phyloP scores from a whole-genome alignment of 2,797 vertebrate species.

The Acanthurus tractus region DNA sequence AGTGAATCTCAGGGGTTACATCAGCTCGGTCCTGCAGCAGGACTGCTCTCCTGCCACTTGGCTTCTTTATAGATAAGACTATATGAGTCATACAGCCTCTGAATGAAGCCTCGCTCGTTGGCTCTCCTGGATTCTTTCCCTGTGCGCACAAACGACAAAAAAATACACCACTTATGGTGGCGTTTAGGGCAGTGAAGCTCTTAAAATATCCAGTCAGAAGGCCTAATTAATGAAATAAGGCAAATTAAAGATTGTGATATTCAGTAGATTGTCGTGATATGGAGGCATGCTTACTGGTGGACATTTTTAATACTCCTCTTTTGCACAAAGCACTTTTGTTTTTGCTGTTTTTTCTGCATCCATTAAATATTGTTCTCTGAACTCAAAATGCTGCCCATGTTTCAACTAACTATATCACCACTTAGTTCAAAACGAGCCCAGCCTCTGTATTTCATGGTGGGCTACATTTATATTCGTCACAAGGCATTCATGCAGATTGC shows the following conservation, averaged over 20 bases:
- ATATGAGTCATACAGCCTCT: constrained; percentile 83
- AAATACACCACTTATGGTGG: constrained; percentile 53
- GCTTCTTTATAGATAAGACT: constrained; percentile 81
- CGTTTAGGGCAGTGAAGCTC: constrained; percentile 13
- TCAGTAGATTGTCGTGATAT: constrained; percentile 35
- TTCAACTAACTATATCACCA: constrained; percentile 15
- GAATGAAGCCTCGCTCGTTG: constrained; percentile 68
- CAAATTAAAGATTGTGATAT: constrained; percentile 14
- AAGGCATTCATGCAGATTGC: neutral
- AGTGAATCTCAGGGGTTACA: constrained; percentile 71
- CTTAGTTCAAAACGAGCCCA: constrained; percentile 22
- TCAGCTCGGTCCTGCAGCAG: constrained; percentile 80
- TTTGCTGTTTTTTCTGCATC: constrained; percentile 1
- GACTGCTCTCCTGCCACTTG: constrained; percentile 76
- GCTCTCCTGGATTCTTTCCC: constrained; percentile 49
- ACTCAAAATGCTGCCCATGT: constrained; percentile 26
- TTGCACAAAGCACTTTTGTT: constrained; percentile 36
- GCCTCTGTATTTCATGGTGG: neutral
- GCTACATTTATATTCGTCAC: neutral
- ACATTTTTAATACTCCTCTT: constrained; percentile 23
- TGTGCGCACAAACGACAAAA: constrained; percentile 50
- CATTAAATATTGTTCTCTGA: constrained; percentile 4
- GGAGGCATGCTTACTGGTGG: constrained; percentile 17
- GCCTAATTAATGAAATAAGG: constrained; percentile 3
- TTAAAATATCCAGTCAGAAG: neutral